phyloP scores from a whole-genome alignment of 2,113 vertebrate genomes.

The Martes martes region DNA sequence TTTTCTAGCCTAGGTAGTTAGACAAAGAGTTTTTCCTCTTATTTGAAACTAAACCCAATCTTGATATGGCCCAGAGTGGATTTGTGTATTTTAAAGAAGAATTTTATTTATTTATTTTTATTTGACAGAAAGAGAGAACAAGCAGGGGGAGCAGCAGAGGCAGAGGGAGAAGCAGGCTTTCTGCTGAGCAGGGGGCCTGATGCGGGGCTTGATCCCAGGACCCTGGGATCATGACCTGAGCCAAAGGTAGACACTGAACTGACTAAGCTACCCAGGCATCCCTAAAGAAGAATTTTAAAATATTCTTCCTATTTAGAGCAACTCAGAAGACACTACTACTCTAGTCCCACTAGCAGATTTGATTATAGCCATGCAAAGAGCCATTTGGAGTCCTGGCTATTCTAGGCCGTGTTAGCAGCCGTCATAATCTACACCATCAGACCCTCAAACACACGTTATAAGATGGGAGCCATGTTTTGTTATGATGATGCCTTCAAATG shows the following conservation, averaged over 20 bases:
- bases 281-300: neutral
- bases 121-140: neutral
- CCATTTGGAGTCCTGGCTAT: neutral
- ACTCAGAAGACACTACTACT: neutral
- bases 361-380: neutral
- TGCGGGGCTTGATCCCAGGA: neutral
- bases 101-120: neutral
- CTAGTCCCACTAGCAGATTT: constrained; percentile 8
- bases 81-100: neutral
- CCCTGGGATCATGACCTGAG: neutral
- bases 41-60: constrained; percentile 1
- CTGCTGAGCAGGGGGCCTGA: neutral
- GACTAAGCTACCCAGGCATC: neutral
- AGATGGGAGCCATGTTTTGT: neutral
- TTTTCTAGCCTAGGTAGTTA: neutral
- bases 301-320: constrained; percentile 8
- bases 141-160: neutral
- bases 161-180: neutral
- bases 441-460: neutral
- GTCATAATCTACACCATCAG: neutral
- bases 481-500: constrained; percentile 38
- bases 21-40: neutral
- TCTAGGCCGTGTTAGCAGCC: neutral
- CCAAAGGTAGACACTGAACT: neutral
- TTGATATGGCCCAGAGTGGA: neutral